Conservation (phyloP, 2,888 invertebrate genomes). For the Andricus quercusramuli region DNA sequence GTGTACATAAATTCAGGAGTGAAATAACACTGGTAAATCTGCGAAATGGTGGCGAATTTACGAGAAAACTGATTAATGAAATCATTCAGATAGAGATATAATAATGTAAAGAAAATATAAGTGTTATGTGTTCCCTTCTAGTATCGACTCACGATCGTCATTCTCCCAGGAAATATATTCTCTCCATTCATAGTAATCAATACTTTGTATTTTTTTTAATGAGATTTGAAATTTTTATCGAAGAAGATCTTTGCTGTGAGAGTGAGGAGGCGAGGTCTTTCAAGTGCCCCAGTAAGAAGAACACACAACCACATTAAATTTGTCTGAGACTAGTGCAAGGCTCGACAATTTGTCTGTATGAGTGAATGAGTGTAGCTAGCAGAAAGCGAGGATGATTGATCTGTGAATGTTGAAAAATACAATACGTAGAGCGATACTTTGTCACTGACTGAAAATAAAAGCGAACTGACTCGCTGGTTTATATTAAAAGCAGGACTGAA, state of each 20-base stretch:
- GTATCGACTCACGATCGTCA: slow-evolving; percentile 1
- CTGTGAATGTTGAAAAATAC: slow-evolving; percentile 8
- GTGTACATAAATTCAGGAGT: slow-evolving; percentile 24
- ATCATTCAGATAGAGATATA: slow-evolving; percentile 29
- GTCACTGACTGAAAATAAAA: slow-evolving; percentile 6
- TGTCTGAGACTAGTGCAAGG: slow-evolving; percentile 12
- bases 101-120: slow-evolving; percentile 16
- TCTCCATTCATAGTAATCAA: neutral
- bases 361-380: slow-evolving; percentile 9
- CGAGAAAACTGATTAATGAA: neutral
- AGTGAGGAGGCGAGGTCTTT: slow-evolving; percentile 9
- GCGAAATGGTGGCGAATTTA: neutral
- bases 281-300: slow-evolving; percentile 39
- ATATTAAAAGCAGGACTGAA: slow-evolving; percentile 29
- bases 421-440: slow-evolving; percentile 18
- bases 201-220: neutral
- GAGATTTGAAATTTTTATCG: neutral
- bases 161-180: slow-evolving; percentile 11
- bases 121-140: slow-evolving; percentile 40
- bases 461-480: slow-evolving; percentile 3
- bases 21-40: neutral
- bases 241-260: slow-evolving; percentile 9
- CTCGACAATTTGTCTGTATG: slow-evolving; percentile 32
- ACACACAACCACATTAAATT: slow-evolving; percentile 25
- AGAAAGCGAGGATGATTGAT: slow-evolving; percentile 14